Conservation (phyloP, 2,888 invertebrate genomes). For the Eupeodes latifasciatus region DNA sequence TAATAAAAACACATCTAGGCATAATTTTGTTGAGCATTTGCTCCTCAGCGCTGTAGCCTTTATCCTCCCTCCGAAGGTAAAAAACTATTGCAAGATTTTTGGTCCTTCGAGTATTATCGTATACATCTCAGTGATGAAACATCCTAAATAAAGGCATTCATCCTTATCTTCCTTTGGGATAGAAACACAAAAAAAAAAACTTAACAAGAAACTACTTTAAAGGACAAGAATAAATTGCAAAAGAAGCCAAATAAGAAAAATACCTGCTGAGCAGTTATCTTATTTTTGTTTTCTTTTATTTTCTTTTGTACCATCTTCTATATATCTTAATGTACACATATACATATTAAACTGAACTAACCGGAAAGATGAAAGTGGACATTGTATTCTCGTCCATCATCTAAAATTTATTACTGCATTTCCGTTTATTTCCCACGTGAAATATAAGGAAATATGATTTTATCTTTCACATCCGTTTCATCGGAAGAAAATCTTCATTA, state of each 20-base stretch:
- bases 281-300: not conserved
- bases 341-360: slow-evolving; percentile 11
- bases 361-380: slow-evolving; percentile 56
- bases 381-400: slow-evolving; percentile 48
- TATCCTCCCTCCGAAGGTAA: not conserved
- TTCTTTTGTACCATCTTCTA: not conserved
- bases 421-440: slow-evolving; percentile 44
- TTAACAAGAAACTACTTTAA: not conserved
- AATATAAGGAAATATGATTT: slow-evolving; percentile 34
- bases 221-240: slow-evolving; percentile 62
- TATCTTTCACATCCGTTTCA: slow-evolving; percentile 7
- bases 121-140: not conserved
- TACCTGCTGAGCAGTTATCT: slow-evolving; percentile 13
- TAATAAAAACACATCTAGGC: no score
- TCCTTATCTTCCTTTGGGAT: slow-evolving; percentile 24
- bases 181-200: not conserved
- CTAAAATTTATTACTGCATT: slow-evolving; percentile 63
- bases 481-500: slow-evolving; percentile 57
- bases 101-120: slow-evolving; percentile 3
- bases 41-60: not conserved
- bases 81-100: slow-evolving; percentile 11
- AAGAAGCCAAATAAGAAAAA: slow-evolving; percentile 34
- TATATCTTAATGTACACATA: not conserved
- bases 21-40: no score
- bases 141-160: slow-evolving; percentile 49